Base-by-base conservation (phyloP, 2,797 vertebrate species). In the Poecilia picta region DNA sequence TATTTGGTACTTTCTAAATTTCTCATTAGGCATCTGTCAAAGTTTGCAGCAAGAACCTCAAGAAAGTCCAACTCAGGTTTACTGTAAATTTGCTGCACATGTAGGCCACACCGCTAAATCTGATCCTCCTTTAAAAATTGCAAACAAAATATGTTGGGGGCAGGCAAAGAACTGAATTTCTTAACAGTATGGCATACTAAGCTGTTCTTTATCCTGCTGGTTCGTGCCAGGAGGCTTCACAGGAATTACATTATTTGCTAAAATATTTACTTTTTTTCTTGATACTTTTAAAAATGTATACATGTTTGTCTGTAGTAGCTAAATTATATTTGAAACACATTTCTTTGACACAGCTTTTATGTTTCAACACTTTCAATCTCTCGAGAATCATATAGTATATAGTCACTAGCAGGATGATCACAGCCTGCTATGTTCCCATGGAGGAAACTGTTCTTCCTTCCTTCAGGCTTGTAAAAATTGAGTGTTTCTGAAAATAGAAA, bases 1-100 rank as follows among this genome's bases (percentile, higher is more conserved):
- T 53, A 25, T 36, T 68, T 41, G 20, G 39, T 41, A 25, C 8
- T 76, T 76, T 74, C 66, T 78, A 62, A 71, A 78, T 75, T n/a
- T 77, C 62, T 81, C 70, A 49, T 79, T 53, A 74, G 72, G 45
- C 70, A 73, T 51, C 59, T 1, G 31, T 81, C 45, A 81, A 7
- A 62, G 41, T 83, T 86, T 71, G 76, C 18, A 70, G 23, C 13
- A 51, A 10, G 77, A 68, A 75, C 1, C 25, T 77, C 71, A 43
- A 51, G 8, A 47, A 47, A 25, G 36, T 68, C 64, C 23, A 68
- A 68, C 23, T 41, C 11, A 41, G 20, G 33, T 23, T 66, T 39
- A 66, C 31, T 39, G 33, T 39, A 39, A 66, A 11, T 12, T 68
- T 68, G 16, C 33, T 31, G 36, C 18, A 33, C 6, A 18, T 64